Conservation (phyloP, 2,113 vertebrate species). For the Cynocephalus volans region DNA sequence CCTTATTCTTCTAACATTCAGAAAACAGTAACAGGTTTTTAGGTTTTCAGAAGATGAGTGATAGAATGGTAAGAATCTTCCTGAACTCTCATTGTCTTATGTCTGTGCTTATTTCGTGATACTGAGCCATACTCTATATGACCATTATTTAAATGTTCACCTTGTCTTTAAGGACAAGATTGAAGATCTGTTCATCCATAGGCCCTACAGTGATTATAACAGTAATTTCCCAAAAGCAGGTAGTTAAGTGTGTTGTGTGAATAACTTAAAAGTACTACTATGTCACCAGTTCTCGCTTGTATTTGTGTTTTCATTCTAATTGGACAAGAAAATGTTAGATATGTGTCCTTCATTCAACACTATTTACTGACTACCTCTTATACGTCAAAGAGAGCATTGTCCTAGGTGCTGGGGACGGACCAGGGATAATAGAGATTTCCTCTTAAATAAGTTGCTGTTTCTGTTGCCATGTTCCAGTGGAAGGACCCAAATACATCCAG, state of each 20-base stretch:
- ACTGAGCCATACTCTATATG: background rate
- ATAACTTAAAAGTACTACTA: background rate
- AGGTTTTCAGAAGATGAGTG: background rate
- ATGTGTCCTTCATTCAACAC: background rate
- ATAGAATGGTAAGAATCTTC: background rate
- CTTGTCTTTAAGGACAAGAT: background rate
- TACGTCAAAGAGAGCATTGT: background rate
- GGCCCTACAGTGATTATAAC: background rate
- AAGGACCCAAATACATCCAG: background rate
- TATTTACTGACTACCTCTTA: background rate
- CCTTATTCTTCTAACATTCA: background rate
- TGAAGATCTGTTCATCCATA: background rate
- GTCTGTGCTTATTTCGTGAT: background rate
- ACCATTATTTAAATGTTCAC: background rate
- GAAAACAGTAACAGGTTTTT: background rate
- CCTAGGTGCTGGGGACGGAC: background rate
- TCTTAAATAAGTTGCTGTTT: background rate
- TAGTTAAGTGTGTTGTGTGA: background rate
- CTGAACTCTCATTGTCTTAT: background rate
- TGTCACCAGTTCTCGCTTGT: background rate
- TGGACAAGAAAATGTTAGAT: background rate
- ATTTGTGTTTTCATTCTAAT: background rate
- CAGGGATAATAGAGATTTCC: background rate
- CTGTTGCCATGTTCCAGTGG: background rate
- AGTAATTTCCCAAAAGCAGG: background rate